These are phyloP conservation scores for Cheilinus undulatus DNA, from an alignment of 2,113 vertebrate species.

Conservation along the genomic window DNA sequence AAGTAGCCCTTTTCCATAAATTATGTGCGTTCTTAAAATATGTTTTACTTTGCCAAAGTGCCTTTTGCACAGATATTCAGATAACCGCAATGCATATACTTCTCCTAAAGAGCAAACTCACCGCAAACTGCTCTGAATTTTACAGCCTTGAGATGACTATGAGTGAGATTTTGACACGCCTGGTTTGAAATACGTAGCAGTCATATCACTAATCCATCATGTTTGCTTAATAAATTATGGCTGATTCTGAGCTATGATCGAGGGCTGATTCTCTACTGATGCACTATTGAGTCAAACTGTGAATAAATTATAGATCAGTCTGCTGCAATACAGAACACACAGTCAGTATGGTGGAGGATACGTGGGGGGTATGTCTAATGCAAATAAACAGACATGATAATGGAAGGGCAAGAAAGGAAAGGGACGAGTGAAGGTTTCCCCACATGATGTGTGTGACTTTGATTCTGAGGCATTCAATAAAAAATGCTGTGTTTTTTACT, in stretches of 20 bases:
- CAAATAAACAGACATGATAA: neutral
- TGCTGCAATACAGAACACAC: constrained; percentile 62
- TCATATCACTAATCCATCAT: constrained; percentile 1
- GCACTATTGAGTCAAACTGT: constrained; percentile 73
- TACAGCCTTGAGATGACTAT: neutral
- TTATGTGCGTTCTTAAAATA: neutral
- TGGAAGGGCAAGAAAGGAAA: constrained; percentile 6
- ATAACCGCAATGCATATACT: neutral
- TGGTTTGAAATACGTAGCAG: constrained; percentile 9
- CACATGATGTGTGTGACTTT: constrained; percentile 35
- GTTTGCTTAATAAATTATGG: constrained; percentile 11
- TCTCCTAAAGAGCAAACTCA: neutral
- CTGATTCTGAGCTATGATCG: constrained; percentile 30
- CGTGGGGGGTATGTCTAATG: constrained; percentile 8
- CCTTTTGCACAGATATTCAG: constrained; percentile 39
- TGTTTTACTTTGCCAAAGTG: constrained; percentile 57
- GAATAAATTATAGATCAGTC: constrained; percentile 69
- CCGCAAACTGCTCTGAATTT: constrained; percentile 9
- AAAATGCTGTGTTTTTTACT: constrained; percentile 57
- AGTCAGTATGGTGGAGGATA: constrained; percentile 25
- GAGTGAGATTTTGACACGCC: constrained; percentile 3
- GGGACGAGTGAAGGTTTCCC: constrained; percentile 16
- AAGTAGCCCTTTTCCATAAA: neutral
- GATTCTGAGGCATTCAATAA: constrained; percentile 56
- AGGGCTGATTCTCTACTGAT: constrained; percentile 49